These are phyloP conservation scores for Myripristis murdjan DNA, from an alignment of 2,797 vertebrate species.

Conservation along the genomic window DNA sequence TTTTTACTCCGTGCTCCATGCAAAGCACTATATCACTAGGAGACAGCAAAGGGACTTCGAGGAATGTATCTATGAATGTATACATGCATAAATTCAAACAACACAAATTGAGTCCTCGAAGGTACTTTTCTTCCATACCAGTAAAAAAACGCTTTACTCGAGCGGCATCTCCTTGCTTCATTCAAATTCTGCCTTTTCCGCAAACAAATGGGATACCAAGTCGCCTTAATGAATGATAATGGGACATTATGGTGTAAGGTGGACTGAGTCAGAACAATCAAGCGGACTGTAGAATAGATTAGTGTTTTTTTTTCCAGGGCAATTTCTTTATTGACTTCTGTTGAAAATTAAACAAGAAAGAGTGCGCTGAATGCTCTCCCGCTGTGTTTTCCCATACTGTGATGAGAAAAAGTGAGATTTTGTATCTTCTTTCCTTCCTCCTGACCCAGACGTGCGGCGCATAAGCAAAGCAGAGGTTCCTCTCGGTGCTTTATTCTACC, in stretches of 20 bases:
- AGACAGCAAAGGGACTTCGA: conserved; percentile 1
- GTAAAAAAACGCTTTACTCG: neutral
- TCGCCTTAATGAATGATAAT: conserved; percentile 3
- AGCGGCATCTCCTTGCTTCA: neutral
- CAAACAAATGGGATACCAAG: neutral
- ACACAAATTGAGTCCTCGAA: too few species aligned
- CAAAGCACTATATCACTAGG: neutral
- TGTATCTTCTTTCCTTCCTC: too few species aligned
- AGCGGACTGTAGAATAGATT: neutral
- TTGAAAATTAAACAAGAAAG: too few species aligned
- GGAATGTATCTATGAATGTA: neutral
- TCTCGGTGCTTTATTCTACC: too few species aligned
- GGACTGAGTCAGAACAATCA: neutral
- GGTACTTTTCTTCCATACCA: too few species aligned
- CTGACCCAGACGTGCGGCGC: too few species aligned
- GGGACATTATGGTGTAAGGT: conserved; percentile 1
- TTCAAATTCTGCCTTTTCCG: neutral
- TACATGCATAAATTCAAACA: conserved; percentile 4
- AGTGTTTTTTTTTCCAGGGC: neutral
- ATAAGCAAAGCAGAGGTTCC: too few species aligned
- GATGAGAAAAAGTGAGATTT: too few species aligned
- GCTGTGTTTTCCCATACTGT: too few species aligned
- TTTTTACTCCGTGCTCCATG: neutral
- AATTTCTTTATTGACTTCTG: too few species aligned
- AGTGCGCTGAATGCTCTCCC: too few species aligned